phyloP scores from a whole-genome alignment of 2,797 vertebrate species.

The Decapterus maruadsi region DNA sequence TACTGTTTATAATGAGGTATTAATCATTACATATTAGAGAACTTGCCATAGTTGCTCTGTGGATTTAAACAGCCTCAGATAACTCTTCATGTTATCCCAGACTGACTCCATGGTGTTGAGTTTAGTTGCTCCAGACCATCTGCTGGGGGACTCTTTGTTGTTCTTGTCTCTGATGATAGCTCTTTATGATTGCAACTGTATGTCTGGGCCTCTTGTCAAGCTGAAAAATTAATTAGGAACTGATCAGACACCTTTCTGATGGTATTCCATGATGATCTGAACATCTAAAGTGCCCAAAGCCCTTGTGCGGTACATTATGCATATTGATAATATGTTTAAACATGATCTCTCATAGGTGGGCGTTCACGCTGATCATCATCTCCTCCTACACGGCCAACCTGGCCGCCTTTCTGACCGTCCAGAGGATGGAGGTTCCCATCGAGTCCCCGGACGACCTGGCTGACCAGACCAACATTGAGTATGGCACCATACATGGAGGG shows the following conservation, averaged over 20 bases:
- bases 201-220: background rate
- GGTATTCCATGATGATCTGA: background rate
- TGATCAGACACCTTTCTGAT: background rate
- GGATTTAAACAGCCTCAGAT: background rate
- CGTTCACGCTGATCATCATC: constrained; percentile 97
- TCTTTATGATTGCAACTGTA: background rate
- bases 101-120: background rate
- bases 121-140: background rate
- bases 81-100: too few relatives aligned
- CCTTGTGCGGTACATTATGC: background rate
- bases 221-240: background rate
- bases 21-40: background rate
- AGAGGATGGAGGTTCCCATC: constrained; percentile 96
- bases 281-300: background rate
- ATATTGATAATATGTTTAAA: background rate
- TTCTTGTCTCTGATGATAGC: background rate
- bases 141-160: background rate
- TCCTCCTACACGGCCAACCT: constrained; percentile 97
- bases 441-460: constrained; percentile 95
- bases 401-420: constrained; percentile 95
- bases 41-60: too few relatives aligned
- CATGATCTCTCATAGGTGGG: constrained; percentile 85
- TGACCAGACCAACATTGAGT: constrained; percentile 96
- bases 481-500: constrained; percentile 95
- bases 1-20: background rate